Evolutionary conservation across 2,113 vertebrate species (phyloP), one percentile per base, ranked within the genome.

Genomic region (Colistium nudipinnis): DNA sequence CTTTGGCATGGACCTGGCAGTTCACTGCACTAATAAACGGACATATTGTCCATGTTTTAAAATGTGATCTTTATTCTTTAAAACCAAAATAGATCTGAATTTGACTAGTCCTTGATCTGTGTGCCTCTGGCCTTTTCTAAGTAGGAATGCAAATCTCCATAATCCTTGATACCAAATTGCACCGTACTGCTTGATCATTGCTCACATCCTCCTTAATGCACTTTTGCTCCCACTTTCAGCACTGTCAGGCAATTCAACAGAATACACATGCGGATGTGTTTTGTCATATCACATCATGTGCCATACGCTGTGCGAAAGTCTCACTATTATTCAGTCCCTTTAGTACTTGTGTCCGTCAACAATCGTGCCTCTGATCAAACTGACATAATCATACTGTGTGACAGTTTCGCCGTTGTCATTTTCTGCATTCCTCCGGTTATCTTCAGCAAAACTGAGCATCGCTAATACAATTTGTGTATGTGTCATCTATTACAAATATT

Each of bases 71-170:
- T 41, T 41, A 45, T 51, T 25, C 44, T 62, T 62, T 0, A 62
- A 67, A 63, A 63, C 36, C 39, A 20, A 45, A 28, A 74, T 59
- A 68, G 57, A 68, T 66, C 38, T 41, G 38, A 31, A 64, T 0
- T 11, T 59, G 57, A 45, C 19, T 39, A 12, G 51, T 45, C 45
- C 45, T 69, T 59, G 53, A 63, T 74, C 25, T 44, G 9, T 2
- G 3, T 27, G 45, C 45, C 47, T 62, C 30, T 62, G 76, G 57
- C 63, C 2, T 44, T 63, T 16, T 35, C 48, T 45, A 52, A 60
- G 52, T 0, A 33, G 11, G 7, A 25, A 20, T 22, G 9, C 9
- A 47, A 47, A 24, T 28, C 25, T 51, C 25, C 6, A 25, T 28
- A 28, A 51, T 51, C 24, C 25, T 17, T 28, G 25, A 27, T 25